Percentiles rank a stretch among this genome's conserved stretches.
Conservation (phyloP, 2,888 invertebrate species). For the Cryptocephalus moraei region DNA sequence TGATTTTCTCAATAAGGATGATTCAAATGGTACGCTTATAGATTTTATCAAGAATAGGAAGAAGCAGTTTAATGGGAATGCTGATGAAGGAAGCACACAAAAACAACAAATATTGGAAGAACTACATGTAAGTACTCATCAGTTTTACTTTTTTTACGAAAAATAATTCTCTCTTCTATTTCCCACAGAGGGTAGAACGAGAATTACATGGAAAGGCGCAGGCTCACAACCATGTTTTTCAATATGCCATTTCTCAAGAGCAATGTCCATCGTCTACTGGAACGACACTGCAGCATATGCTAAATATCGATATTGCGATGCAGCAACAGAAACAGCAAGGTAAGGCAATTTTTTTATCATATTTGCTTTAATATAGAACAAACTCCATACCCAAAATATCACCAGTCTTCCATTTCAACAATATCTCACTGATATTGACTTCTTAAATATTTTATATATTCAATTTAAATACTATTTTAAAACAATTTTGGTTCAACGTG, state of each 20-base stretch:
- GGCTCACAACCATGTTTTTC: constrained; percentile 30
- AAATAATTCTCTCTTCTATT: not conserved
- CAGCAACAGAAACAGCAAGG: constrained; percentile 32
- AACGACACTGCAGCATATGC: constrained; percentile 38
- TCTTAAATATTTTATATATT: no score
- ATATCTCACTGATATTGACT: no score
- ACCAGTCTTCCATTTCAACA: no score
- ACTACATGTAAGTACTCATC: constrained; percentile 35
- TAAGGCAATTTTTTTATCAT: not conserved
- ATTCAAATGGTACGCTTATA: constrained; percentile 39
- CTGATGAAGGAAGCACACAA: constrained; percentile 53
- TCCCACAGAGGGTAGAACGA: constrained; percentile 51
- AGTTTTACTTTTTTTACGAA: no score
- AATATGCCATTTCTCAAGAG: constrained; percentile 32
- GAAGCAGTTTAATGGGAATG: constrained; percentile 27
- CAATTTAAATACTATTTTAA: no score
- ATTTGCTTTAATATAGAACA: no score
- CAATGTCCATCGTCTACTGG: constrained; percentile 26
- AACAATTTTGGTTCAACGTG: no score
- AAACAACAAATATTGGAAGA: constrained; percentile 65
- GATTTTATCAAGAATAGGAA: constrained; percentile 37
- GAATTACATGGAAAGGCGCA: constrained; percentile 47
- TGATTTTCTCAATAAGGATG: constrained; percentile 40
- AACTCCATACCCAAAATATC: no score
- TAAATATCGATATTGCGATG: constrained; percentile 41